A percentile compares a stretch with the other conserved stretches of the same genome.
Evolutionary conservation across 2,888 invertebrate species (phyloP).

Genomic region (Neoaliturus tenellus): DNA sequence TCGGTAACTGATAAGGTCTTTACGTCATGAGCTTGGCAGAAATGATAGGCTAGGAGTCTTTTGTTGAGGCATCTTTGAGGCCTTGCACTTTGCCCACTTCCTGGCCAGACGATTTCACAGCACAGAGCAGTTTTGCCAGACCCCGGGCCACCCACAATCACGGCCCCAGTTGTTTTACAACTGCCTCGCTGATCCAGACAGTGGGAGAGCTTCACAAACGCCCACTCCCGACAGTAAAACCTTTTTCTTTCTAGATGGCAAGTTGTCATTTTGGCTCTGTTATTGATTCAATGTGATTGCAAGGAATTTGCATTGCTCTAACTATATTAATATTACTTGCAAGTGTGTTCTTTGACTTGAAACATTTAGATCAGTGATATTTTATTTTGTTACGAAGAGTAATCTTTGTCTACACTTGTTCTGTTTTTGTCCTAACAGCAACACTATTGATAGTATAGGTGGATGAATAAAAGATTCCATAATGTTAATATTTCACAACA

Average conservation of each 20-base stretch:
- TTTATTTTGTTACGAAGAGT: neutral
- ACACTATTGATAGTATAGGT: neutral
- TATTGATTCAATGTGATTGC: neutral
- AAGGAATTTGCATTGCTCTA: neutral
- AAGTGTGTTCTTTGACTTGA: neutral
- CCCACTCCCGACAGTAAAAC: conserved; percentile 97
- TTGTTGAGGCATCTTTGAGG: conserved; percentile 85
- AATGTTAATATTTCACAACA: neutral
- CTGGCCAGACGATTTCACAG: conserved; percentile 85
- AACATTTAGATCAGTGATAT: neutral
- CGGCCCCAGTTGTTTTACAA: conserved; percentile 91
- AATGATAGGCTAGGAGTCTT: conserved; percentile 90
- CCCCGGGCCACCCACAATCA: conserved; percentile 92
- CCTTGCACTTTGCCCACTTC: conserved; percentile 76
- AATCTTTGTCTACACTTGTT: conserved; percentile 9
- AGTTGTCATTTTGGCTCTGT: conserved; percentile 56
- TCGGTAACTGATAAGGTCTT: conserved; percentile 90
- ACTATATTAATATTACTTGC: neutral
- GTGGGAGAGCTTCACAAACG: conserved; percentile 94
- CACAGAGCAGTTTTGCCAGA: conserved; percentile 96
- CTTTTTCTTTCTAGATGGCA: conserved; percentile 76
- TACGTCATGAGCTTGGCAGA: conserved; percentile 90
- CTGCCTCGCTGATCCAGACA: conserved; percentile 92
- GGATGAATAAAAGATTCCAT: neutral
- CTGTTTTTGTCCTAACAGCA: neutral